These are phyloP conservation scores for Pampusana beccarii DNA, from an alignment of 2,113 vertebrate genomes.

Conservation along the genomic window DNA sequence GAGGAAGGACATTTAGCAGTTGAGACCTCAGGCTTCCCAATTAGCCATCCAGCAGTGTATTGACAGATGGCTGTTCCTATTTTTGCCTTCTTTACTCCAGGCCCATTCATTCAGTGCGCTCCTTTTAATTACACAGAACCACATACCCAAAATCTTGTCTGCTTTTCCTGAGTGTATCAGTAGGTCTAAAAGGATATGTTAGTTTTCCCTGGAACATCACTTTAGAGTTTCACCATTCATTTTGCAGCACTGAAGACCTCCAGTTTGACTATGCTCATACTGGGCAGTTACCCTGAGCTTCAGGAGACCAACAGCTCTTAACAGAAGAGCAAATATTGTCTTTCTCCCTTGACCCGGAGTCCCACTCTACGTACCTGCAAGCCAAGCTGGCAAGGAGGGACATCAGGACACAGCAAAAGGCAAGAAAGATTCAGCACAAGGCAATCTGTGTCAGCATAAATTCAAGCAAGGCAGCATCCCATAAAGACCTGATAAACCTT, in stretches of 20 bases:
- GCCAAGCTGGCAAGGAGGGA: neutral
- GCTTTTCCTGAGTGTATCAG: neutral
- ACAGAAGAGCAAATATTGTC: neutral
- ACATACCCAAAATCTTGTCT: neutral
- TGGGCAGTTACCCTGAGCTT: neutral
- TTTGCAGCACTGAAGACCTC: neutral
- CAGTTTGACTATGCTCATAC: neutral
- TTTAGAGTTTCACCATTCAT: neutral
- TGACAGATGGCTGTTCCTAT: constrained; percentile 38
- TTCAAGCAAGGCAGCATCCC: neutral
- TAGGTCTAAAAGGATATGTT: neutral
- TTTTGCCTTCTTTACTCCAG: constrained; percentile 36
- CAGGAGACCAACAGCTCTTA: neutral
- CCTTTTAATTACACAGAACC: constrained; percentile 1
- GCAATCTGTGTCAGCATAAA: neutral
- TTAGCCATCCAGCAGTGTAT: neutral
- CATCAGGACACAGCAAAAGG: neutral
- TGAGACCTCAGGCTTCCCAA: constrained; percentile 8
- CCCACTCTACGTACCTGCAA: neutral
- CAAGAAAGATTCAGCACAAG: neutral
- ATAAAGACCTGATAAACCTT: neutral
- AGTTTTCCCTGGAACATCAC: neutral
- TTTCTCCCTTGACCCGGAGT: neutral
- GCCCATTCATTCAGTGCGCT: neutral
- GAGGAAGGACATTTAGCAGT: neutral